Base-by-base conservation (phyloP, 2,888 invertebrate species). In the Eilema griseolum region DNA sequence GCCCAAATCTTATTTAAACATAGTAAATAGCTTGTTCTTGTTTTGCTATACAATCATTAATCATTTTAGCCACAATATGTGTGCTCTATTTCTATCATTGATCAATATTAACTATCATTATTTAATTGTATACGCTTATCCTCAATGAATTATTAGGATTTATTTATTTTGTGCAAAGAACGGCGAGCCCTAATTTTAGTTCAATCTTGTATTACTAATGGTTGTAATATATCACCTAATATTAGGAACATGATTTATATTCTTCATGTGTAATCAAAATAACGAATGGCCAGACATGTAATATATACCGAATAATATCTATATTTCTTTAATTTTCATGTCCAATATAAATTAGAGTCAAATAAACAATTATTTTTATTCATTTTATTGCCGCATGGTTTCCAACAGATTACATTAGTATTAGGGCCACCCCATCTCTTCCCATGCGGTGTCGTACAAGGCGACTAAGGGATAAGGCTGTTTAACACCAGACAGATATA, bases 81-180 rank as follows among this genome's bases (percentile, higher is more conserved):
- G 7, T 46, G 46, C 46, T 46, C 20, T 1, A 52, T n/a, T 20
- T 10, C n/a, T 52, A 52, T 52, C 52, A 52, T 52, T 52, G 52
- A n/a, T 52, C 52, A n/a, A 10, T 52, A 52, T 52, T 52, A 52
- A n/a, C n/a, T 52, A 52, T 52, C 52, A 52, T 52, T 46, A 46
- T 20, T 7, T 46, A 46, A 46, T 46, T 52, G 52, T 10, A n/a
- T n/a, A n/a, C 20, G 20, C n/a, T 52, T 52, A 16, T 41, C 8
- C 2, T 52, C 16, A n/a, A 20, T 41, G 16, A 41, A 41, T 41
- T 46, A 20, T 20, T 52, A n/a, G 20, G 52, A 20, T n/a, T n/a
- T 52, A 52, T n/a, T n/a, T 52, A 52, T n/a, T 52, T n/a, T n/a
- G n/a, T n/a, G n/a, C 52, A 10, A 52, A 10, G 52, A 52, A n/a